Evolutionary conservation across 2,797 vertebrate genomes (phyloP).

Genomic region (Pempheris klunzingeri): DNA sequence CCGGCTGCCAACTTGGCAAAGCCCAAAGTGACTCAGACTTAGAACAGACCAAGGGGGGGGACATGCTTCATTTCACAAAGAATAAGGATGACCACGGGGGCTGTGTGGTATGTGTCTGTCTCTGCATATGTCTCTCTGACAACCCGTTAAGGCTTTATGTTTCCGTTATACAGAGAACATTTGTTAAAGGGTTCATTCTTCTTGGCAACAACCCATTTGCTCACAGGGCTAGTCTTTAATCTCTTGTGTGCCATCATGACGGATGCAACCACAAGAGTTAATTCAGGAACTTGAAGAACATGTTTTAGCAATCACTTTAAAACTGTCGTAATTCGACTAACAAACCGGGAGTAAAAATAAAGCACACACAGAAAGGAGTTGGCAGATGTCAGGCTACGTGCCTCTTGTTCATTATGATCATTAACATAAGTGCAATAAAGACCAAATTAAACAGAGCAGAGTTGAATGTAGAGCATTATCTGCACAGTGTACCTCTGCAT

Average conservation of each 20-base stretch:
- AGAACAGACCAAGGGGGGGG: slow-evolving; percentile 59
- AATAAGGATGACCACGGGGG: slow-evolving; percentile 55
- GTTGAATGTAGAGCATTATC: not conserved
- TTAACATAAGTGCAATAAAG: not conserved
- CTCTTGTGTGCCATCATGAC: not conserved
- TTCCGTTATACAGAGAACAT: slow-evolving; percentile 34
- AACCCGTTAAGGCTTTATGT: slow-evolving; percentile 29
- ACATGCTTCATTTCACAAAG: slow-evolving; percentile 71
- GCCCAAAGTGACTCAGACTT: slow-evolving; percentile 54
- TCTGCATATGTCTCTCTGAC: slow-evolving; percentile 38
- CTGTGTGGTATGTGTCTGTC: slow-evolving; percentile 35
- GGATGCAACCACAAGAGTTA: slow-evolving; percentile 18
- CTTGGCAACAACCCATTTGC: slow-evolving; percentile 4
- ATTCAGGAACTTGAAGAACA: not conserved
- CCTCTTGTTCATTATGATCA: not conserved
- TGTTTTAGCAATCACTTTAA: slow-evolving; percentile 11
- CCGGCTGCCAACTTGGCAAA: slow-evolving; percentile 67
- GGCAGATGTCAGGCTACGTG: not conserved
- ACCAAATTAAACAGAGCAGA: not conserved
- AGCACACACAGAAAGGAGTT: not conserved
- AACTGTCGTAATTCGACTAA: not conserved
- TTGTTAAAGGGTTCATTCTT: slow-evolving; percentile 32
- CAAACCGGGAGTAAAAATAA: slow-evolving; percentile 1
- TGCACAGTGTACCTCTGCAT: not conserved
- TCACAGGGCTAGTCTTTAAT: slow-evolving; percentile 5